These are phyloP conservation scores for Notamacropus eugenii DNA, from an alignment of 2,797 vertebrate species.

Conservation along the genomic window DNA sequence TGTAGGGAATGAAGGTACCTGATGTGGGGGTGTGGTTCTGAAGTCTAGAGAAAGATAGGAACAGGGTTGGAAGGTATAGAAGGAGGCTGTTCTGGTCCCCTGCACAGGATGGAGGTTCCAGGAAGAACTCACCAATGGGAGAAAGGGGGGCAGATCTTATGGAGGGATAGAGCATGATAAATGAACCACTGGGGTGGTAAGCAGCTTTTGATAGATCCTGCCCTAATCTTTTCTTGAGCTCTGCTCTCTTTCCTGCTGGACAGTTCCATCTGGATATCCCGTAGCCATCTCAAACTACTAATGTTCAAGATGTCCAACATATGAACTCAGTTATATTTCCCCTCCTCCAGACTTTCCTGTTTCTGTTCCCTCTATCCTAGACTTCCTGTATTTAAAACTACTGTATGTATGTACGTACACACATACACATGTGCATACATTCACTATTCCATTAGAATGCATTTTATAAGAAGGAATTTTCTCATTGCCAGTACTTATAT, in stretches of 20 bases:
- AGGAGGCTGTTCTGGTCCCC: neutral
- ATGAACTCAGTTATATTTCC: neutral
- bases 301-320: neutral
- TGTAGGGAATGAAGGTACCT: neutral
- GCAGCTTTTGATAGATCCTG: neutral
- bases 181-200: neutral
- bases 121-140: neutral
- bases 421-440: neutral
- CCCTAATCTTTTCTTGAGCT: neutral
- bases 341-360: neutral
- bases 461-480: neutral
- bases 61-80: neutral
- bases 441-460: neutral
- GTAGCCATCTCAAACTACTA: neutral
- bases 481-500: neutral
- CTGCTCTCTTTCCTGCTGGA: neutral
- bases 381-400: neutral
- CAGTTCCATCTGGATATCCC: neutral
- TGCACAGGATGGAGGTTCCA: neutral
- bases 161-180: neutral
- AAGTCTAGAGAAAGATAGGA: neutral
- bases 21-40: neutral
- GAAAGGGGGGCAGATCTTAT: neutral
- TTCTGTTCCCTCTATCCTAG: neutral
- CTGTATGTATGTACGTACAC: neutral